Evolutionary conservation across 1,140 invertebrate species (phyloP), one percentile per base, ranked within the genome.

Genomic region (Drosophila carrolli): DNA sequence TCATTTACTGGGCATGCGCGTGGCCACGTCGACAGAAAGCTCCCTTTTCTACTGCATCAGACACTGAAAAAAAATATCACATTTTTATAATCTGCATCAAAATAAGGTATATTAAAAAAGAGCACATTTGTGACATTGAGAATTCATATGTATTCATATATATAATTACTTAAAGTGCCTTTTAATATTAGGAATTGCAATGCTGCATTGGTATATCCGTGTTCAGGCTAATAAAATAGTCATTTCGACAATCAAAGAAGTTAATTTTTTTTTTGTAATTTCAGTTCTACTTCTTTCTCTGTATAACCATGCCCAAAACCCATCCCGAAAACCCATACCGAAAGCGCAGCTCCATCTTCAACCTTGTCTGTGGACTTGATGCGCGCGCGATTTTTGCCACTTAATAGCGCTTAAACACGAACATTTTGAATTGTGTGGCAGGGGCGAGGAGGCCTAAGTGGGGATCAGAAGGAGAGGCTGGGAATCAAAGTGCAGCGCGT

Each of bases 361-460:
- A 40, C 43, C 65, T 58, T 72, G 68, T 72, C 68, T 58, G 48
- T 40, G 54, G 50, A 58, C 60, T 70, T 88, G 84, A 81, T 89
- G 84, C 77, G 77, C 80, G 84, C 81, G 84, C 84, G 84, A 89
- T 90, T 89, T 90, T 90, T 85, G 85, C 86, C 81, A 89, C 79
- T 91, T 91, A 91, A 91, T 91, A 91, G 90, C 90, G 90, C 90
- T 91, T 91, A 91, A 91, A 90, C 90, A 91, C 90, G 90, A 91
- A 91, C 90, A 91, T 91, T 91, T 91, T 78, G 85, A 86, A 86
- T 91, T 91, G 76, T 89, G 80, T 72, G 66, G 67, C 47, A 19
- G 59, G 50, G 57, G 38, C 5, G 54, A 57, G 47, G 73, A 14
- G 29, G 41, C 37, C 23, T 29, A 44, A 65, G 54, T 29, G 35